Conservation (phyloP, 2,113 vertebrate species). For the Myocastor coypus region DNA sequence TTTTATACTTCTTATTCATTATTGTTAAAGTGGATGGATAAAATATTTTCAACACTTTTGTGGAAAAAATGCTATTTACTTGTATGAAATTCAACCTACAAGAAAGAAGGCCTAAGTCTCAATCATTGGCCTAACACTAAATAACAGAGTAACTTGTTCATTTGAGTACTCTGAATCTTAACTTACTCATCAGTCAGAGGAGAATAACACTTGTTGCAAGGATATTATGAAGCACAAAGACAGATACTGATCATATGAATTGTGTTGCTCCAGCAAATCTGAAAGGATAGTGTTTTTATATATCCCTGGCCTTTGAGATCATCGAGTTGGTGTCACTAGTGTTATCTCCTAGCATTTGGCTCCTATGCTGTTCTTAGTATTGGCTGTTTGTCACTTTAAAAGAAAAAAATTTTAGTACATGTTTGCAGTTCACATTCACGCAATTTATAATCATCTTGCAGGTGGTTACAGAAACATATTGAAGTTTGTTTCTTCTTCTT, state of each 20-base stretch:
- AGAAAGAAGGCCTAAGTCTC: neutral
- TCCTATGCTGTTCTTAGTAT: neutral
- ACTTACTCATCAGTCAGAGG: constrained; percentile 40
- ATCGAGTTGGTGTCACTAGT: neutral
- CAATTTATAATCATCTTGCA: neutral
- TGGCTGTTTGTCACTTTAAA: neutral
- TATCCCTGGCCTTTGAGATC: neutral
- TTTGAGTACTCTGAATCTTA: constrained; percentile 3
- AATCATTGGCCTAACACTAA: constrained; percentile 2
- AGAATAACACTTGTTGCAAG: constrained; percentile 37
- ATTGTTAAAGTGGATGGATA: constrained; percentile 8
- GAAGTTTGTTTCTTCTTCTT: neutral
- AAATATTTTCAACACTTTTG: constrained; percentile 33
- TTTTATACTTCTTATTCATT: constrained; percentile 30
- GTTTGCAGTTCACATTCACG: neutral
- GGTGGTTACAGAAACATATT: neutral
- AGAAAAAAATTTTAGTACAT: too few relatives aligned
- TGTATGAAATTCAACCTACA: neutral
- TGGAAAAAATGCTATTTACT: neutral
- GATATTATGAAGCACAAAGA: neutral
- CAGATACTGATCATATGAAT: constrained; percentile 1
- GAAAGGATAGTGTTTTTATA: neutral
- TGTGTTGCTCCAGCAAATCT: constrained; percentile 29
- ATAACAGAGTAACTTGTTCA: constrained; percentile 7
- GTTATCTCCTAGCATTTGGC: neutral